Evolutionary conservation across 2,888 invertebrate species (phyloP), one percentile per base, ranked within the genome.

Genomic region (Pycnomerus fuliginosus): DNA sequence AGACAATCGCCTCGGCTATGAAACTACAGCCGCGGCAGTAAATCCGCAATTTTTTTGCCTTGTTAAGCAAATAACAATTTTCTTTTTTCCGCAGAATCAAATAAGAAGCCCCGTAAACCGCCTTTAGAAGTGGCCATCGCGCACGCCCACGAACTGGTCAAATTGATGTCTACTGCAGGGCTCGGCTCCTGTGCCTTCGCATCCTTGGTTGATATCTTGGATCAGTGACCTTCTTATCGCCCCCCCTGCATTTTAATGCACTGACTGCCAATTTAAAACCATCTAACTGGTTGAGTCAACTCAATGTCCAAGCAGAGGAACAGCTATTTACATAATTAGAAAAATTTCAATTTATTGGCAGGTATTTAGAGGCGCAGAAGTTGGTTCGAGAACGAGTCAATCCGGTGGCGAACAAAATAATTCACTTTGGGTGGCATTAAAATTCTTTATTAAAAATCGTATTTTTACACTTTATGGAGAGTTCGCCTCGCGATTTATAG

Each of bases 131-230:
- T 93, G 67, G 90, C 92, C 65, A 85, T 90, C 71, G 85, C 89
- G 55, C 96, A 97, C 74, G 89, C 94, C 53, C 84, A 87, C 64
- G 87, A 90, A 72, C 80, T 96, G 64, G 83, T 95, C 66, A 85
- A 85, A 56, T 79, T 93, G 66, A 95, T 96, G 92, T 87, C 93
- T 54, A 85, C 84, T 68, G 81, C 86, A 54, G 91, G 90, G 48
- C 82, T 96, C 55, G 95, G 95, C 65, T 87, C 93, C 47, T 92
- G 93, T 82, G 96, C 95, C 72, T 96, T 96, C 77, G 90, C 94
- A 65, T 90, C 89, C 75, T 84, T 95, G 67, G 83, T 87, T 65
- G 89, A 90, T 73, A 82, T 89, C 69, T 80, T 87, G 74, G 80
- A 80, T 59, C 82, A 81, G 81, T 83, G 82, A 80, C 73, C 48